Base-by-base conservation (phyloP, 2,888 invertebrate genomes). In the Adineta ricciae region DNA sequence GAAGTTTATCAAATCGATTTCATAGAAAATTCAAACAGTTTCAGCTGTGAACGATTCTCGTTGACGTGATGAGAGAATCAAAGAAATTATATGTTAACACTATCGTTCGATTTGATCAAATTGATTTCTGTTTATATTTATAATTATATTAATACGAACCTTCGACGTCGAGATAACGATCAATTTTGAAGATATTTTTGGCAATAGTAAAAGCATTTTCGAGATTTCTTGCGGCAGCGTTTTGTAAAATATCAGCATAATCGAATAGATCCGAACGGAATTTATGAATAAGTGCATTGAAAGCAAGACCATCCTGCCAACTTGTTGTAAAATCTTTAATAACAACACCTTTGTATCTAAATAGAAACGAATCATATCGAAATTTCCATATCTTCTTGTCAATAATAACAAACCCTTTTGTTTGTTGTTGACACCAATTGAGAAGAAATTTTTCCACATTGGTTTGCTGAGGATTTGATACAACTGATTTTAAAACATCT, bases 301-400 rank as follows among this genome's bases (percentile, higher is more conserved):
- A 95, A 9, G 96, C 96, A 86, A 95, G 92, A 27, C 96, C 96
- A 91, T 96, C 95, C 54, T 94, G 92, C 96, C 96, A 96, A 86
- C 94, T 94, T 72, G 93, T 93, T 21, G 95, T 94, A 91, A 96
- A 96, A 91, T 96, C 95, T 88, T 92, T 93, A 84, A 96, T 93
- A 87, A 93, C 92, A 72, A 95, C 94, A 49, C 87, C 87, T 50
- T 88, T 84, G 86, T 90, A 94, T 88, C 93, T 93, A 24, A 24
- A 41, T 24, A 24, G 27, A 5, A 27, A 14, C 2, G 27, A 64
- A 64, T 27, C 9, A 64, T 49, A 49, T 49, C 8, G 14, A 64
- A n/a, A 64, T 56, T 32, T n/a, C 9, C 24, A 21, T 52, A 56
- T 85, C 36, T 21, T 9, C 32, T n/a, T 72, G 11, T 49, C 14